Evolutionary conservation across 2,113 vertebrate species (phyloP), one percentile per base, ranked within the genome.

Genomic region (Camelus dromedarius): DNA sequence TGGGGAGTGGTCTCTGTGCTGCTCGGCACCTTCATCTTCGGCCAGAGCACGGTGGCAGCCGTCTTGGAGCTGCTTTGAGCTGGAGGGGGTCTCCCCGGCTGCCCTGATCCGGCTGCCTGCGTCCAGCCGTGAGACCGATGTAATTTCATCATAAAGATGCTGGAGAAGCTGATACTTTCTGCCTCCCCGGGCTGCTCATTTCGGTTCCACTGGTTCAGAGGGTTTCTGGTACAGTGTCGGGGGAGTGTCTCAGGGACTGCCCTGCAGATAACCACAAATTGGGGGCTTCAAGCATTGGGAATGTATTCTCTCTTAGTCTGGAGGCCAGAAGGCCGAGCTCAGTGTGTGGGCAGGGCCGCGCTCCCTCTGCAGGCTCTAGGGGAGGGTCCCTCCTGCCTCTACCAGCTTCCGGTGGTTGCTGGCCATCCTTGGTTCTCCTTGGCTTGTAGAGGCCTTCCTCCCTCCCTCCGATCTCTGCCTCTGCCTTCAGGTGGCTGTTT

Each of bases 1-100:
- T 99, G 99, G 99, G 99, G 99, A 0, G 98, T 98, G 12, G 92
- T 99, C 94, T 99, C 99, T 0, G 97, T 99, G 80, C 98, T 99
- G 28, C 98, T 99, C 0, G 99, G 99, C 2, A 97, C 99, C 42
- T 99, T 99, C 86, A 99, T 99, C 96, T 99, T 99, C 0, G 99
- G 99, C n/a, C 99, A 99, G 98, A 99, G 99, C 90, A 99, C 99
- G 15, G 98, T 99, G 58, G 98, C 98, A 1, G 99, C 99, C 0
- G 64, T 99, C 96, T 97, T 99, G 98, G 99, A 99, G 94, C 98
- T 99, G 75, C 35, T 99, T 0, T 98, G 91, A 8, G 28, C 79
- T 48, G 62, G n/a, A 26, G 8, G n/a, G 42, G 38, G 8, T 9
- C 76, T 46, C 1, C 2, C 0, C 0, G n/a, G 54, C 14, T 3